phyloP scores from a whole-genome alignment of 2,797 vertebrate genomes.

The Xiphorhynchus erythropygius region DNA sequence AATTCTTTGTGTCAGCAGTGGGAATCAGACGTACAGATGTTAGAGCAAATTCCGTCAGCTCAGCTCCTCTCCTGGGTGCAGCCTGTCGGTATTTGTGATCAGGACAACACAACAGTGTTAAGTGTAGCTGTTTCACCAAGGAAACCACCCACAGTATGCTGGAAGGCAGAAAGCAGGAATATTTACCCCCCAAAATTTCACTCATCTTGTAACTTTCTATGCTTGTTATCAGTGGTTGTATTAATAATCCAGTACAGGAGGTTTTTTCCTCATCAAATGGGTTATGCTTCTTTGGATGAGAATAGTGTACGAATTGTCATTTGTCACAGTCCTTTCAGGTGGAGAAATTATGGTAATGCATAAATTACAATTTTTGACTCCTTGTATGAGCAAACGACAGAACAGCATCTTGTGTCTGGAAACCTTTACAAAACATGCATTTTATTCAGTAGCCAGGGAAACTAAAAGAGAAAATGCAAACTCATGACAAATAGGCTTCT shows the following conservation, averaged over 20 bases:
- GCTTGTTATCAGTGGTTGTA: neutral
- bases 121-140: neutral
- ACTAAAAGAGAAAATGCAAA: neutral
- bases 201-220: neutral
- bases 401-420: neutral
- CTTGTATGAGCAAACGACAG: neutral
- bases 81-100: neutral
- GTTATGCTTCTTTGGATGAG: neutral
- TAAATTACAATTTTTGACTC: neutral
- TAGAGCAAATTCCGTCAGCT: neutral
- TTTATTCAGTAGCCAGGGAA: neutral
- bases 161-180: neutral
- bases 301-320: neutral
- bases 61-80: neutral
- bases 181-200: neutral
- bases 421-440: neutral
- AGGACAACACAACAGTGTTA: rapidly evolving
- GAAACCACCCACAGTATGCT: neutral
- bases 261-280: neutral
- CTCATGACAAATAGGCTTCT: neutral
- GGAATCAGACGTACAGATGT: neutral
- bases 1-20: neutral
- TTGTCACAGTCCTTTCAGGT: neutral
- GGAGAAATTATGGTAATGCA: neutral
- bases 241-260: neutral